Base-by-base conservation (phyloP, 2,113 vertebrate genomes). In the Burhinus bistriatus region DNA sequence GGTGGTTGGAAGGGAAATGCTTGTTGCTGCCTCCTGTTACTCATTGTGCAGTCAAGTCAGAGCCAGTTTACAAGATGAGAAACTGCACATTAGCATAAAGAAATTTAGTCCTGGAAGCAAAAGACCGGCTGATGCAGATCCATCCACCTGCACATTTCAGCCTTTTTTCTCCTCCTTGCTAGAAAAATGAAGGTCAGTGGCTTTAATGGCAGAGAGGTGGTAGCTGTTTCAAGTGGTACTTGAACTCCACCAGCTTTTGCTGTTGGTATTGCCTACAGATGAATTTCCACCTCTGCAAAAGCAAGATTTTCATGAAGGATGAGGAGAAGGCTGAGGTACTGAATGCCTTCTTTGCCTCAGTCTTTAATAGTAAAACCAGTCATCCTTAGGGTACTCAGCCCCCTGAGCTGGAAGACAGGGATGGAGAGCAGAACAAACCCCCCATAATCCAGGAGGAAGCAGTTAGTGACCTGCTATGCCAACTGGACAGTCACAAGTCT, bases 1-100 rank as follows among this genome's bases (percentile, higher is more conserved):
- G 61, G 73, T 93, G 81, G 77, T 79, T 96, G 66, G 89, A 82
- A 89, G 76, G 93, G 92, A 92, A 92, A 36, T 75, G 83, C 64
- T 72, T 80, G 90, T 83, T 2, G 0, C 82, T 94, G 88, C 85
- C 83, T 92, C 68, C 55, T 72, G 82, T 95, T 90, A 69, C 68
- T 96, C 90, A 88, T 77, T 95, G 85, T 91, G 61, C 65, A 77
- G 30, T 75, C 71, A 59, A 72, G 70, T 79, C 87, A 9, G 15
- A 87, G 93, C 69, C 93, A 94, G 73, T 23, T 55, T 84, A 52
- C 55, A 71, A 62, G 55, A 55, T 79, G 77, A 47, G 88, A 90
- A 90, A 71, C 65, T 78, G 71, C 68, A 40, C 18, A 69, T 77
- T 61, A 90, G 51, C 55, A 30, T 62, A 68, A 72, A 83, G 83